These are phyloP conservation scores for Phalacrocorax carbo DNA, from an alignment of 2,113 vertebrate species.

Conservation along the genomic window DNA sequence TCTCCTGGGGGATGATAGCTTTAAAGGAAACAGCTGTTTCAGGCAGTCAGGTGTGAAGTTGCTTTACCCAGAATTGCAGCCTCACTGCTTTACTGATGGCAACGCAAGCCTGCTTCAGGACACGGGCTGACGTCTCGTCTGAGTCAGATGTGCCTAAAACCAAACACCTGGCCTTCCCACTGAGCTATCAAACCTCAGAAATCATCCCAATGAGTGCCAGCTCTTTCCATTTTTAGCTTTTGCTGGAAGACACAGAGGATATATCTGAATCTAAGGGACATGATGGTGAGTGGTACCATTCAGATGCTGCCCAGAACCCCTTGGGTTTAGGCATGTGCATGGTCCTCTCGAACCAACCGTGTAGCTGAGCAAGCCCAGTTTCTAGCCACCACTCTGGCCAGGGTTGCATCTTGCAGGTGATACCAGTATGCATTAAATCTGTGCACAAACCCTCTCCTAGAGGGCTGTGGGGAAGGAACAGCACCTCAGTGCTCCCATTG, in stretches of 20 bases:
- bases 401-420: neutral
- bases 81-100: neutral
- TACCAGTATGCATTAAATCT: neutral
- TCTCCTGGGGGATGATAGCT: neutral
- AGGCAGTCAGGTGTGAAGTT: neutral
- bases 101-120: neutral
- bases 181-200: neutral
- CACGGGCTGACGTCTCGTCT: neutral
- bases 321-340: fast-evolving
- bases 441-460: neutral
- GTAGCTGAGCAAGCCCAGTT: neutral
- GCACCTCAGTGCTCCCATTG: neutral
- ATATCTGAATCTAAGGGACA: neutral
- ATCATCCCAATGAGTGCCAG: neutral
- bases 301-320: neutral
- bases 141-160: neutral
- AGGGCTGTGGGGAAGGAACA: neutral
- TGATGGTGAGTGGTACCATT: fast-evolving
- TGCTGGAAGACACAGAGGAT: neutral
- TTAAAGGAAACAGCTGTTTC: neutral
- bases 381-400: neutral
- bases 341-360: neutral
- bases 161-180: no score
- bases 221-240: neutral
- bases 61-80: neutral